A percentile compares a stretch with the other conserved stretches of the same genome.
These are phyloP conservation scores for Podargus strigoides DNA, from an alignment of 2,797 vertebrate species.

Conservation along the genomic window DNA sequence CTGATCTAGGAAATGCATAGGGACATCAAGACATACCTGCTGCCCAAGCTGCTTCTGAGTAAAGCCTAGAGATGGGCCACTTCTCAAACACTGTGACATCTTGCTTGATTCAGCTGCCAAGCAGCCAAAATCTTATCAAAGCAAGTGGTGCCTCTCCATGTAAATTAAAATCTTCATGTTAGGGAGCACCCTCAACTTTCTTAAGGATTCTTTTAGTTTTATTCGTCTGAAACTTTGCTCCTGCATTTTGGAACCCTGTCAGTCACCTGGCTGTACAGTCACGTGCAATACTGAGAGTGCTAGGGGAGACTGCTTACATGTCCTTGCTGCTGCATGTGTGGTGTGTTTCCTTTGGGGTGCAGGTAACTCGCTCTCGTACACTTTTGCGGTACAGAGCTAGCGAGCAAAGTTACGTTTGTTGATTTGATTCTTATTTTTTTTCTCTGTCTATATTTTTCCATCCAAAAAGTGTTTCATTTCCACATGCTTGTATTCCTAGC, in stretches of 20 bases:
- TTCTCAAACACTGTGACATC: not conserved
- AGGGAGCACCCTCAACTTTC: not conserved
- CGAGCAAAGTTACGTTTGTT: not conserved
- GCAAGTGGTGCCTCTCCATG: not conserved
- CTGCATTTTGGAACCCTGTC: not conserved
- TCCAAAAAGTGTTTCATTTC: not conserved
- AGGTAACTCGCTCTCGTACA: fast-evolving
- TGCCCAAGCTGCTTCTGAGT: not conserved
- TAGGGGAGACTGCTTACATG: not conserved
- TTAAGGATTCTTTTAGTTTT: not conserved
- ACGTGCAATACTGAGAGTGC: fast-evolving
- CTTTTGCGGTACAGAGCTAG: not conserved
- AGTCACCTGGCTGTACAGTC: not conserved
- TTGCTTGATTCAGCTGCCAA: not conserved
- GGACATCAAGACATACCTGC: not conserved
- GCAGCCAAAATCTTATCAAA: not conserved
- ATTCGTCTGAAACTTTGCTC: not conserved
- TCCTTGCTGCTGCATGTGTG: fast-evolving
- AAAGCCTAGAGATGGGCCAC: fast-evolving
- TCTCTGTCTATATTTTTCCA: not conserved
- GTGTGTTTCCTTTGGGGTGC: not conserved
- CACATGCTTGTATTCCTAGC: not conserved
- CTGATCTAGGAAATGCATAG: not conserved
- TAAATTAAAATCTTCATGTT: not conserved
- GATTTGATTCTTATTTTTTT: not conserved